Percentiles rank a stretch among this genome's conserved stretches.
phyloP scores from a whole-genome alignment of 1,140 invertebrate species.

The Tetramorium simillimum region DNA sequence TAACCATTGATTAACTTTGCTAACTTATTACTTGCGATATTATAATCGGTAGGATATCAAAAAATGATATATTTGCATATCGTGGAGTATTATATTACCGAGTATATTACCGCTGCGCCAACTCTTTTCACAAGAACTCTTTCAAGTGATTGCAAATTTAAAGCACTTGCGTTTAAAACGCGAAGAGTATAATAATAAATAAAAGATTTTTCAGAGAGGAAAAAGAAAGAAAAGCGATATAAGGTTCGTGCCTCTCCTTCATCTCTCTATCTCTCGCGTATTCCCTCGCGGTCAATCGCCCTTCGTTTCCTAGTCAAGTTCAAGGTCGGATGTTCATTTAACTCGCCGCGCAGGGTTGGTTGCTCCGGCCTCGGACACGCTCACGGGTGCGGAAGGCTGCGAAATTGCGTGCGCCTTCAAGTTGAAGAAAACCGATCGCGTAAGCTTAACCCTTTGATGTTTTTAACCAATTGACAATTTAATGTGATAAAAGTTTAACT shows the following conservation, averaged over 20 bases:
- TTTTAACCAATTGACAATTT: background rate
- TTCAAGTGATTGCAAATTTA: background rate
- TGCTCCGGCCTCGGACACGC: background rate
- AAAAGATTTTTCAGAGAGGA: background rate
- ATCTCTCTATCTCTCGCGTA: background rate
- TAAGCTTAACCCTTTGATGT: background rate
- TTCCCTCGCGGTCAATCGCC: background rate
- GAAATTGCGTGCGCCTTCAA: background rate
- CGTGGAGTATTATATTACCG: background rate
- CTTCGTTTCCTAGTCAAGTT: slow-evolving; percentile 17
- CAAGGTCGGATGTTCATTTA: slow-evolving; percentile 31
- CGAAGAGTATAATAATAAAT: background rate
- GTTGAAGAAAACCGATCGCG: background rate
- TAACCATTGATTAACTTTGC: background rate
- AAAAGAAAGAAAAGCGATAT: background rate
- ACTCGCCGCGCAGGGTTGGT: background rate
- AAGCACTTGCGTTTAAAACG: background rate
- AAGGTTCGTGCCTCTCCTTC: background rate
- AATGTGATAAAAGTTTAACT: background rate
- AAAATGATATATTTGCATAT: background rate
- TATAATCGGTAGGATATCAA: background rate
- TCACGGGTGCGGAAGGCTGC: slow-evolving; percentile 1
- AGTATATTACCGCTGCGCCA: too few relatives aligned
- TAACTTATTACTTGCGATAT: background rate
- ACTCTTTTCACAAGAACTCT: background rate